Base-by-base conservation (phyloP, 2,888 invertebrate species). In the Ornithoptera priamus region DNA sequence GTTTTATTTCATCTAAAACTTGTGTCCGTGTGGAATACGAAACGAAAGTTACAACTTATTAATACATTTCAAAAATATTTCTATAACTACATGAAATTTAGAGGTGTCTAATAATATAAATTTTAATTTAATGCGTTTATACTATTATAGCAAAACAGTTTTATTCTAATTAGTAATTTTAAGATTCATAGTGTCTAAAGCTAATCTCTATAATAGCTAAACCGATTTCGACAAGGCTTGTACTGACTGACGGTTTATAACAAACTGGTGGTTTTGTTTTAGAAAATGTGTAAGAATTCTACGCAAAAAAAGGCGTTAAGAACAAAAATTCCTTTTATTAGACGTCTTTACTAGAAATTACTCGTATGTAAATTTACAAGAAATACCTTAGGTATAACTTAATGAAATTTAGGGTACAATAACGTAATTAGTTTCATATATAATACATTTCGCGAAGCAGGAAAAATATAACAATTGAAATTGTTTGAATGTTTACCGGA, bases 21-120 rank as follows among this genome's bases (percentile, higher is more conserved):
- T 22, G 75, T 76, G 73, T 73, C 78, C 79, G 85, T 78, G 89
- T 90, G 81, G 90, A 90, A 75, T 85, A 72, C 78, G 73, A 75
- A 72, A 75, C 72, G 77, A 81, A 81, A 81, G 80, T 83, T 79
- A 81, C 81, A 75, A 79, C 78, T 20, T 20, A 20, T 20, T 8
- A 6, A 57, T 57, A 57, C 5, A 20, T 20, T 6, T 20, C 22
- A 20, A 50, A 50, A 50, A 50, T 17, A 12, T 17, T 15, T 17
- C 50, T 50, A 5, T 17, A 12, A 17, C 50, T 5, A 18, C 4
- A 12, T 50, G 17, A 15, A 50, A 50, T 18, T 12, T 50, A 15
- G 4, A 17, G 15, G 15, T 50, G 5, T 15, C 50, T 50, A 50
- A 50, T 50, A 50, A 50, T 17, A 50, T 50, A 15, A 50, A 17